A percentile compares a stretch with the other conserved stretches of the same genome.
phyloP scores from a whole-genome alignment of 2,797 vertebrate species.

The Pyrocephalus nanus region DNA sequence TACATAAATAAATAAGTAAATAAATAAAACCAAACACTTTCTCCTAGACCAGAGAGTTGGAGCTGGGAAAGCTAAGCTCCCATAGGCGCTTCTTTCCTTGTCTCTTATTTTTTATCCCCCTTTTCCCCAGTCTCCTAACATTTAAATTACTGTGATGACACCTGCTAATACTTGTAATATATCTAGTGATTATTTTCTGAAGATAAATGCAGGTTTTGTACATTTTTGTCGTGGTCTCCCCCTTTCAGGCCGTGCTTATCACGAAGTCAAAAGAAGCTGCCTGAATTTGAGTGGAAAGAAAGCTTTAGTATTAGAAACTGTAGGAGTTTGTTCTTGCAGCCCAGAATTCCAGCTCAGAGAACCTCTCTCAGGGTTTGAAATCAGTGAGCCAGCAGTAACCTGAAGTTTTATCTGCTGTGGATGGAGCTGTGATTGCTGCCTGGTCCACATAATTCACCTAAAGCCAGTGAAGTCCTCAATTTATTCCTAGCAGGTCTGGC shows the following conservation, averaged over 20 bases:
- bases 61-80: not conserved
- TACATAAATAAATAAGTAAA: not conserved
- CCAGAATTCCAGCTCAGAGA: not conserved
- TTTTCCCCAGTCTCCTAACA: not conserved
- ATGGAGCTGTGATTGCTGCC: not conserved
- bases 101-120: not conserved
- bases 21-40: not conserved
- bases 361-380: not conserved
- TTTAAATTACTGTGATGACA: not conserved
- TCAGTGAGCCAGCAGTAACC: not conserved
- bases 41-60: not conserved
- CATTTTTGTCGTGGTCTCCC: not conserved
- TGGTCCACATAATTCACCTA: not conserved
- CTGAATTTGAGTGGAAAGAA: not conserved
- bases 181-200: not conserved
- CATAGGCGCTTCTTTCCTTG: not conserved
- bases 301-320: not conserved
- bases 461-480: conserved; percentile 16
- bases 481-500: not conserved
- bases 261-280: not conserved
- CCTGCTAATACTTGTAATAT: not conserved
- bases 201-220: not conserved
- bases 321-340: not conserved
- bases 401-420: not conserved
- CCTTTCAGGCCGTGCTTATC: not conserved